phyloP scores from a whole-genome alignment of 2,888 invertebrate genomes.

The Parelbella ahira region DNA sequence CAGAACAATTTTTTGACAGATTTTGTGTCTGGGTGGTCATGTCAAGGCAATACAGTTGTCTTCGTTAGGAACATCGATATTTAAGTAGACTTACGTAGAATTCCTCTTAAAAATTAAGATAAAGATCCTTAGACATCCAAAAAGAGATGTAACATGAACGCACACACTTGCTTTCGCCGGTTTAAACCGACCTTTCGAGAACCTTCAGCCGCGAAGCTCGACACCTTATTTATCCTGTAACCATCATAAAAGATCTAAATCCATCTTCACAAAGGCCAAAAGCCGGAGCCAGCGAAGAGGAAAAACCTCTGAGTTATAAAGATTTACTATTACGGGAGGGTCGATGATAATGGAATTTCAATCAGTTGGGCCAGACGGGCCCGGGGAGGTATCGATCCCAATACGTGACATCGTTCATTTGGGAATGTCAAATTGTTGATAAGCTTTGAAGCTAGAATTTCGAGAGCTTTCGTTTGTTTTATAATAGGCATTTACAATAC shows the following conservation, averaged over 20 bases:
- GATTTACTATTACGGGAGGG: conserved; percentile 63
- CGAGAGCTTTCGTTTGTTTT: too few relatives aligned
- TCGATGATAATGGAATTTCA: conserved; percentile 77
- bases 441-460: neutral
- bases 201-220: conserved; percentile 25
- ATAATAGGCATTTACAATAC: too few relatives aligned
- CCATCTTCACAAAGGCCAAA: conserved; percentile 52
- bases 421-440: conserved; percentile 17
- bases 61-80: too few relatives aligned
- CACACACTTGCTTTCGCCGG: neutral
- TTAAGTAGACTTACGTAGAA: too few relatives aligned
- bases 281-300: conserved; percentile 50
- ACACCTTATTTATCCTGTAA: conserved; percentile 38
- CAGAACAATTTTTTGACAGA: too few relatives aligned
- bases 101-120: too few relatives aligned
- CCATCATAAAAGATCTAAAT: conserved; percentile 53
- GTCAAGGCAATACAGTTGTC: too few relatives aligned
- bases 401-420: conserved; percentile 11
- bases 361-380: conserved; percentile 47
- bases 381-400: conserved; percentile 13
- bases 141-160: too few relatives aligned
- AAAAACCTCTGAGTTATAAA: conserved; percentile 63
- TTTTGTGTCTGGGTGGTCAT: too few relatives aligned
- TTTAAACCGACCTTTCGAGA: neutral
- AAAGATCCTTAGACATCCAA: too few relatives aligned